A percentile compares a stretch with the other conserved stretches of the same genome.
Evolutionary conservation across 2,113 vertebrate species (phyloP).

Genomic region (Tylochromis polylepis): DNA sequence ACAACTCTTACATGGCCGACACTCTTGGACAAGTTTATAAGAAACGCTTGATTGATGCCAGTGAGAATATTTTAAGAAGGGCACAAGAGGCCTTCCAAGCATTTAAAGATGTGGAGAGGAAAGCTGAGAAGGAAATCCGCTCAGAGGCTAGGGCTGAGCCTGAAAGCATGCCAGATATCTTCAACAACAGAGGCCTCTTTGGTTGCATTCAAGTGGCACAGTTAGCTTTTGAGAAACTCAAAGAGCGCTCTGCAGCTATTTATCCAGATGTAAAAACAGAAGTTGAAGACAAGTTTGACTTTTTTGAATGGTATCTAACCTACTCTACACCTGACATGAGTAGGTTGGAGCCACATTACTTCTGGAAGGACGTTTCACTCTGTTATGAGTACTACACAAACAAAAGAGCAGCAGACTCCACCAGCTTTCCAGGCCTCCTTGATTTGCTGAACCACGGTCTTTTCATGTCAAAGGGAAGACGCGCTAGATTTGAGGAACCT

Average conservation of each 20-base stretch:
- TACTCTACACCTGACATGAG: constrained; percentile 17
- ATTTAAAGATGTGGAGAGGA: constrained; percentile 18
- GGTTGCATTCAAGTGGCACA: constrained; percentile 45
- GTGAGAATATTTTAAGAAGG: fast-evolving
- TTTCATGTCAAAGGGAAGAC: not conserved
- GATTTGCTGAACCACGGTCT: not conserved
- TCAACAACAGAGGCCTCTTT: constrained; percentile 48
- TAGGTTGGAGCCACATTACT: not conserved
- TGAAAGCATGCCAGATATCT: not conserved
- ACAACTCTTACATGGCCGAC: constrained; percentile 48
- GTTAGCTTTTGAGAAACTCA: not conserved
- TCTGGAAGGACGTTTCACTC: not conserved
- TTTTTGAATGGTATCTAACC: constrained; percentile 49
- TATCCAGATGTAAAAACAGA: not conserved
- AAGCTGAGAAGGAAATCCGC: constrained; percentile 5
- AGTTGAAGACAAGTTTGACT: constrained; percentile 15
- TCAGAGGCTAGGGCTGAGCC: not conserved
- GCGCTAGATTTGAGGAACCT: too few relatives aligned
- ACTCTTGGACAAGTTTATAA: constrained; percentile 58
- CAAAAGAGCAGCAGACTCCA: not conserved
- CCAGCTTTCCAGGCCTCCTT: constrained; percentile 37
- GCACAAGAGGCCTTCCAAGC: not conserved
- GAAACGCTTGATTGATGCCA: not conserved
- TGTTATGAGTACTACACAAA: not conserved
- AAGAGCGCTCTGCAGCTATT: fast-evolving